These are phyloP conservation scores for Gryllus bimaculatus DNA, from an alignment of 1,140 invertebrate species.

Conservation along the genomic window DNA sequence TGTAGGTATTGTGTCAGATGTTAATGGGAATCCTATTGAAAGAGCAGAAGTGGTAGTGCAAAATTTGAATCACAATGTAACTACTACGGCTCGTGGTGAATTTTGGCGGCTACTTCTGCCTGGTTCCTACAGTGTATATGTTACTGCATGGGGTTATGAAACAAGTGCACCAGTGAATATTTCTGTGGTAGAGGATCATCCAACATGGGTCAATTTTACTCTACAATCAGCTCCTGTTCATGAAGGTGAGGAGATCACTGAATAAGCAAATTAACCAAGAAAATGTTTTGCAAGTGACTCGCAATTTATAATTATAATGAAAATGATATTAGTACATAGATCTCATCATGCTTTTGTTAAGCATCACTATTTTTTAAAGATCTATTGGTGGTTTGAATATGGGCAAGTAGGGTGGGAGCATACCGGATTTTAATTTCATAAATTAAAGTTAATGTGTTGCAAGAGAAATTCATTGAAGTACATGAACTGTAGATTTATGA, in stretches of 20 bases:
- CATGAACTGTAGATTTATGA: too few relatives aligned
- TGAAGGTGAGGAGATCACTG: slow-evolving; percentile 32
- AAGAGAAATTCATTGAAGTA: too few relatives aligned
- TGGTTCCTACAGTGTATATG: slow-evolving; percentile 8
- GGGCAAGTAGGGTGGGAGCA: too few relatives aligned
- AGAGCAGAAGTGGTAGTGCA: slow-evolving; percentile 60
- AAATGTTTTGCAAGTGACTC: background rate
- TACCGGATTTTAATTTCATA: too few relatives aligned
- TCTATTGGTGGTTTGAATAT: background rate
- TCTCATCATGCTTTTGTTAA: background rate
- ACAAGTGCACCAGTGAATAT: slow-evolving; percentile 24
- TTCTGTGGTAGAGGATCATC: slow-evolving; percentile 33
- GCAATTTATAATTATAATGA: too few relatives aligned
- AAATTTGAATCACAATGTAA: slow-evolving; percentile 62
- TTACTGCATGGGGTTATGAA: slow-evolving; percentile 18
- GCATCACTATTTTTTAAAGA: background rate
- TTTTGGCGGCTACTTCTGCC: slow-evolving; percentile 72
- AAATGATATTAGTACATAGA: too few relatives aligned
- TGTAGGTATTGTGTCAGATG: slow-evolving; percentile 46
- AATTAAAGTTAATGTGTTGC: too few relatives aligned
- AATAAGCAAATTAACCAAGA: background rate
- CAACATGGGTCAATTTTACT: slow-evolving; percentile 39
- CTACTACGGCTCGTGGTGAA: slow-evolving; percentile 65
- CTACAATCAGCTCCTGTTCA: slow-evolving; percentile 29
- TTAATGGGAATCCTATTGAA: slow-evolving; percentile 44